phyloP scores from a whole-genome alignment of 1,140 invertebrate genomes.

The Battus philenor region DNA sequence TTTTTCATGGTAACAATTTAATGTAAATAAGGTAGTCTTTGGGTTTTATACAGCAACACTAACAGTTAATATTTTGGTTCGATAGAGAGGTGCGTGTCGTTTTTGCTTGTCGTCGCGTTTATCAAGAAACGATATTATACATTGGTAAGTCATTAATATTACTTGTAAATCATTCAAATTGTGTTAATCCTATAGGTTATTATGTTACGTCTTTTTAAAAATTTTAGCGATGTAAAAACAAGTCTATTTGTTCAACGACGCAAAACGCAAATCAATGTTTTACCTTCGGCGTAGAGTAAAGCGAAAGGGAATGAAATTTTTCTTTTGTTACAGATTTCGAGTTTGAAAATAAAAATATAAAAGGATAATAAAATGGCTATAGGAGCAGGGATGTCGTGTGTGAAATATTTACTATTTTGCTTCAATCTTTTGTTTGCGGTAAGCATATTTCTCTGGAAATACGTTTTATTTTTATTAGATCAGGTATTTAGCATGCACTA shows the following conservation, averaged over 20 bases:
- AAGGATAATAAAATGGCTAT: constrained; percentile 77
- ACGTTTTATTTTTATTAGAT: no score
- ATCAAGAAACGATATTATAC: no score
- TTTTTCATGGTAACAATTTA: background rate
- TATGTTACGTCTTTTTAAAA: no score
- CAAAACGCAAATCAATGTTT: constrained; percentile 56
- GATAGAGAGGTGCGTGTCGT: constrained; percentile 14
- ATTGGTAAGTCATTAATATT: no score
- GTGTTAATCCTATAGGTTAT: no score
- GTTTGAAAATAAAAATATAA: constrained; percentile 29
- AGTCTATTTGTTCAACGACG: constrained; percentile 22
- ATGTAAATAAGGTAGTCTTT: no score
- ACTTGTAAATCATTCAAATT: no score
- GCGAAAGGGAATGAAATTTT: constrained; percentile 23
- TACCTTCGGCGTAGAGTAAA: constrained; percentile 20
- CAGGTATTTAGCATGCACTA: no score
- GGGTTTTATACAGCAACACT: constrained; percentile 18
- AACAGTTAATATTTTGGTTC: constrained; percentile 21
- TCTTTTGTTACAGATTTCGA: constrained; percentile 47
- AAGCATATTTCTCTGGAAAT: constrained; percentile 76
- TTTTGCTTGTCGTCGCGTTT: constrained; percentile 12
- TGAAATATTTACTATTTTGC: constrained; percentile 87
- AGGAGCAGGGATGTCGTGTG: constrained; percentile 84
- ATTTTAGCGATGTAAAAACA: background rate
- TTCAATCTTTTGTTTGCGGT: constrained; percentile 91